A percentile compares a stretch with the other conserved stretches of the same genome.
Evolutionary conservation across 2,797 vertebrate species (phyloP).

Genomic region (Carduelis carduelis): DNA sequence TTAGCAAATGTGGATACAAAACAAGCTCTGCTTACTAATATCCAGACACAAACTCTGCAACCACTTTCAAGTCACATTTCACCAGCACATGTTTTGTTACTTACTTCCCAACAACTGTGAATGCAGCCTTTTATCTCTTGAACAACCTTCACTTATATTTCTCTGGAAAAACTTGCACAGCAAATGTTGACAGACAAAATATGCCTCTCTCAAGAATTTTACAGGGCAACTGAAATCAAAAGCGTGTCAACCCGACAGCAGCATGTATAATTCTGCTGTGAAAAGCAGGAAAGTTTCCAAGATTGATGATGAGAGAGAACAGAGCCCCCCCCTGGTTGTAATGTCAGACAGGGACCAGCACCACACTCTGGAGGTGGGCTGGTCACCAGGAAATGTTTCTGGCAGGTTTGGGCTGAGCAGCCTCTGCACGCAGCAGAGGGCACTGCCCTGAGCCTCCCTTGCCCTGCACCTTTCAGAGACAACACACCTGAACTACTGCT

Average conservation of each 20-base stretch:
- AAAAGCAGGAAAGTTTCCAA: background rate
- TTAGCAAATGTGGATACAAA: background rate
- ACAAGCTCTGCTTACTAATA: background rate
- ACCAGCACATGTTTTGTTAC: background rate
- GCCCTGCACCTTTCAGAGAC: background rate
- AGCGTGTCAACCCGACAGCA: background rate
- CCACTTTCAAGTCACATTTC: constrained; percentile 30
- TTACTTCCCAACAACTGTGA: constrained; percentile 32
- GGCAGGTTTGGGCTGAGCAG: background rate
- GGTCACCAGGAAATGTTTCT: background rate
- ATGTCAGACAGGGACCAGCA: background rate
- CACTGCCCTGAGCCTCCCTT: background rate
- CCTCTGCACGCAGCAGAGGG: background rate
- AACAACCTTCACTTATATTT: constrained; percentile 44
- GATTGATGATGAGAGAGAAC: background rate
- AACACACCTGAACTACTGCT: background rate
- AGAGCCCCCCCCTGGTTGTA: background rate
- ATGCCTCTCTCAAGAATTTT: constrained; percentile 4
- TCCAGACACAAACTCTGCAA: background rate
- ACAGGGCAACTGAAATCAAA: constrained; percentile 7
- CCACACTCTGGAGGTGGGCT: background rate
- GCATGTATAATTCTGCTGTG: background rate
- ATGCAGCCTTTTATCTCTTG: constrained; percentile 14
- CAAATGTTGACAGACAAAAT: constrained; percentile 40
- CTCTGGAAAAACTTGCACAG: constrained; percentile 10